Evolutionary conservation across 2,113 vertebrate species (phyloP), one percentile per base, ranked within the genome.

Genomic region (Crypturellus undulatus): DNA sequence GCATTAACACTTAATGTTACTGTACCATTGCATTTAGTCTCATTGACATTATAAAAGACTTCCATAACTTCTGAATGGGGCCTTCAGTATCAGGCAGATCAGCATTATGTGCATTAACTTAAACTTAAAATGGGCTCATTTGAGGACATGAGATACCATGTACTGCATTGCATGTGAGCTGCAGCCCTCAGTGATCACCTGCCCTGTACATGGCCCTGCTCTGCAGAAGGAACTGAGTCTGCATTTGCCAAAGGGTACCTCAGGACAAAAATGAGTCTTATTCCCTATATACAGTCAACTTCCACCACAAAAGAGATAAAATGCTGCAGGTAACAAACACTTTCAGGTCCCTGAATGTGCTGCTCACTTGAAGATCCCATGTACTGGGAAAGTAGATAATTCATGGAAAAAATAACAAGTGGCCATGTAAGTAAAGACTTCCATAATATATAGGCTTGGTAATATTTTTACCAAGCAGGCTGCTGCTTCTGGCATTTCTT

Each of bases 401-500:
- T 22, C 62, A 79, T 2, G 32, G 28, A 73, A 59, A 79, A 94
- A 87, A 94, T 11, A 64, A 11, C n/a, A 30, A 83, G 22, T 65
- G 47, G 90, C 42, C 36, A 24, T 4, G 36, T 25, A 78, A 9
- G 22, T 40, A 59, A 92, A 42, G 45, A 26, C 12, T 79, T n/a
- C 45, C 36, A 49, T 19, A 22, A 67, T 32, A 6, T 3, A 38
- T 21, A 58, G 30, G 30, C 30, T 65, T 73, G 38, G 16, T 30
- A 51, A 69, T 9, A 58, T 11, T 73, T 9, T 58, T 10, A 54
- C 14, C 26, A 25, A 62, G n/a, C 70, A 88, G n/a, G 9, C 88
- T 70, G 65, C 42, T 91, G 82, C 56, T 85, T 89, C 62, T 85
- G 38, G 43, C 8, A 79, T 60, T 70, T 38, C 38, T 38, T 38